These are phyloP conservation scores for Takifugu bimaculatus DNA, from an alignment of 2,113 vertebrate genomes.

Conservation along the genomic window DNA sequence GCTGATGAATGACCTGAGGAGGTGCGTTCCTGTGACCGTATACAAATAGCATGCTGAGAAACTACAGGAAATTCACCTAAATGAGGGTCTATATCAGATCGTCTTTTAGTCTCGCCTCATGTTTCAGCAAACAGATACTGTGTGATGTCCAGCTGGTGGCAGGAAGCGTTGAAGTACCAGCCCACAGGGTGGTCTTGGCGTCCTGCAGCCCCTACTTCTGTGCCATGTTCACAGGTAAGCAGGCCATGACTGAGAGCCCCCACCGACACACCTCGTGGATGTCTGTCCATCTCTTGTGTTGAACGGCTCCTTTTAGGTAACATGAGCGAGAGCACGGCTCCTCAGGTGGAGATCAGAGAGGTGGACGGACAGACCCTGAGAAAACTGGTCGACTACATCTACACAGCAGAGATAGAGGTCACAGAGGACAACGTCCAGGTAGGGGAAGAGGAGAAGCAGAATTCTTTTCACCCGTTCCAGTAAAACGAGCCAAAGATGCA, in stretches of 20 bases:
- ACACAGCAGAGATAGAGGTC: slow-evolving; percentile 93
- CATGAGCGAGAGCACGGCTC: slow-evolving; percentile 96
- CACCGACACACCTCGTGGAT: not conserved
- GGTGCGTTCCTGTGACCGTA: slow-evolving; percentile 65
- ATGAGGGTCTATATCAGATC: too few relatives aligned
- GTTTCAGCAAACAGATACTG: slow-evolving; percentile 84
- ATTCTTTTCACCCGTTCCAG: not conserved
- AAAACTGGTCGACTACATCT: slow-evolving; percentile 94
- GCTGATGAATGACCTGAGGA: slow-evolving; percentile 93
- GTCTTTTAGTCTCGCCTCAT: not conserved
- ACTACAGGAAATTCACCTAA: too few relatives aligned
- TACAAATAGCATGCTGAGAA: too few relatives aligned
- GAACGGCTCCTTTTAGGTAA: slow-evolving; percentile 75
- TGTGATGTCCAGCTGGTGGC: slow-evolving; percentile 96
- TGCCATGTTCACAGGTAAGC: slow-evolving; percentile 96
- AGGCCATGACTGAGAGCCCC: too few relatives aligned
- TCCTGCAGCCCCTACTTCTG: slow-evolving; percentile 96
- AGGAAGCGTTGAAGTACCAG: slow-evolving; percentile 85
- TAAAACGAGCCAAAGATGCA: too few relatives aligned
- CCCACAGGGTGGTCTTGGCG: slow-evolving; percentile 89
- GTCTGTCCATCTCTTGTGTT: not conserved
- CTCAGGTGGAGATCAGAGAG: slow-evolving; percentile 91
- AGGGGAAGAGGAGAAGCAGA: not conserved
- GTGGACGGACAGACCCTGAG: slow-evolving; percentile 87
- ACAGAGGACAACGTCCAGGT: slow-evolving; percentile 96